Evolutionary conservation across 2,797 vertebrate genomes (phyloP), one percentile per base, ranked within the genome.

Genomic region (Psittacula echo): DNA sequence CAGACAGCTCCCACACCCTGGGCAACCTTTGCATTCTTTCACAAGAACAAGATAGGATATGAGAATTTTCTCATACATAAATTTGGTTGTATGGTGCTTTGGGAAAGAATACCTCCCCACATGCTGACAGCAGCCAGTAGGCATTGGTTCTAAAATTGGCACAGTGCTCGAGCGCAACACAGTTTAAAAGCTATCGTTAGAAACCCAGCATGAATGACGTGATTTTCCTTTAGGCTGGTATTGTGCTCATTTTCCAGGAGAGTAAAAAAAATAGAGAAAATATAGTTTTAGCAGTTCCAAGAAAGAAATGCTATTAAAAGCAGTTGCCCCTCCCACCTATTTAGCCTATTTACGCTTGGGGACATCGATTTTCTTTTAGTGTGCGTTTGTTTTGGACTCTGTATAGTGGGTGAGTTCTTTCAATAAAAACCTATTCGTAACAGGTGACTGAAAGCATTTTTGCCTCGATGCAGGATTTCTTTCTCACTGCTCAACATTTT

Each of bases 51-150:
- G 94, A 88, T 94, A 93, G 96, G 91, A 94, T 94, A 94, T 95
- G 86, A 92, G 91, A 93, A 89, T 94, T 95, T 94, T 95, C 93
- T 95, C 95, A 95, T 94, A 90, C 94, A 87, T 94, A 96, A 94
- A 94, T 95, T 94, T 93, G 58, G 93, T 95, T 92, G 94, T 94
- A 93, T 92, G 74, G 74, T 92, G 34, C 78, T 95, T 87, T 68
- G 90, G 75, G 68, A 87, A 87, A 90, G 89, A 94, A 85, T 78
- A 90, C 62, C 58, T 91, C 87, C 66, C 68, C 3, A 1, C 3
- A 1, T 72, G 76, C 72, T 81, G 94, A 91, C 73, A 79, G 78
- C 79, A 58, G 7, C 48, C 58, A 27, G 58, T 68, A 85, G 76
- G 58, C 77, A 89, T 15, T 21, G 45, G 29, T 73, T 95, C 86